Evolutionary conservation across 2,113 vertebrate genomes (phyloP).

Genomic region (Chloebia gouldiae): DNA sequence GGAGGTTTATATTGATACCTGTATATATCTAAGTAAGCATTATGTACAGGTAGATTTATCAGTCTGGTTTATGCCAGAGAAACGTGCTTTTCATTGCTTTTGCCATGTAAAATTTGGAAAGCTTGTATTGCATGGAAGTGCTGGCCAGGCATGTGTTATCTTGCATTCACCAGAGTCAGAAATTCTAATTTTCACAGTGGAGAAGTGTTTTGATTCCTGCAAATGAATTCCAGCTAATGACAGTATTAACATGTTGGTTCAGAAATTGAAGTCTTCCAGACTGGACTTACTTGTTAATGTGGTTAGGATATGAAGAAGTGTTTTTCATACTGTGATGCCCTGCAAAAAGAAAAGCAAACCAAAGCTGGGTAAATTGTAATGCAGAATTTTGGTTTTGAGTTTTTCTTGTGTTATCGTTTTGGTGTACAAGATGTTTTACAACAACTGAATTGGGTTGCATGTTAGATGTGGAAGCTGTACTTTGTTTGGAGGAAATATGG

Average conservation of each 20-base stretch:
- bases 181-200: background rate
- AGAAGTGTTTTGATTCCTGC: background rate
- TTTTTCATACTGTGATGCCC: background rate
- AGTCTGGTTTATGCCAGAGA: background rate
- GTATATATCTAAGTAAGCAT: background rate
- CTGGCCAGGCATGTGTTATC: accelerated
- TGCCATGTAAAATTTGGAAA: background rate
- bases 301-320: background rate
- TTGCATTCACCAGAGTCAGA: background rate
- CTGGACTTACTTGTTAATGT: background rate
- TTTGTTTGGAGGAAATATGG: background rate
- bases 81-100: background rate
- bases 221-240: background rate
- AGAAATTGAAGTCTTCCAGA: background rate
- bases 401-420: background rate
- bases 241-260: background rate
- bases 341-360: background rate
- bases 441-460: accelerated
- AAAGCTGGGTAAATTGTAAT: background rate
- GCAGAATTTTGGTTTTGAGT: background rate
- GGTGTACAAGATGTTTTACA: background rate
- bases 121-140: background rate
- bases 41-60: background rate
- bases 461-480: background rate
- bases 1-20: background rate